phyloP scores from a whole-genome alignment of 2,797 vertebrate species.

The Staurois parvus region DNA sequence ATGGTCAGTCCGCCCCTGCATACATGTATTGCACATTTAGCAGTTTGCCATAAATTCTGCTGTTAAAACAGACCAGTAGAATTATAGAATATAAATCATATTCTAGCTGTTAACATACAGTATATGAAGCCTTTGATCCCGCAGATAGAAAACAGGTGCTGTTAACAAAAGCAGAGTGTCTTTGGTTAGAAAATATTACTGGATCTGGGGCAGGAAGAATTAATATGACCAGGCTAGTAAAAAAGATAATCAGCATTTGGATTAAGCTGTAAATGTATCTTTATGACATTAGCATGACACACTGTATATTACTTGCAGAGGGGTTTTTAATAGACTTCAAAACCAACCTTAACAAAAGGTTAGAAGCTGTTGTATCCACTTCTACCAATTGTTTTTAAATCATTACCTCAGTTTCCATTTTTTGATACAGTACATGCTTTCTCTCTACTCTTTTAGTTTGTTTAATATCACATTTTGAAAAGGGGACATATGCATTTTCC shows the following conservation, averaged over 20 bases:
- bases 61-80: no score
- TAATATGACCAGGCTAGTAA: slow-evolving; percentile 19
- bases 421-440: background rate
- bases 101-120: no score
- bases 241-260: slow-evolving; percentile 17
- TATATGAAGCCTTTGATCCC: background rate
- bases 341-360: slow-evolving; percentile 19
- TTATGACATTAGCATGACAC: slow-evolving; percentile 9
- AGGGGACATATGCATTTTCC: background rate
- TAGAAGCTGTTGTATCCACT: background rate
- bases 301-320: slow-evolving; percentile 22
- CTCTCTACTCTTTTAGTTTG: background rate
- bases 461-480: background rate
- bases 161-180: slow-evolving; percentile 2
- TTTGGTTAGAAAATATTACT: slow-evolving; percentile 1
- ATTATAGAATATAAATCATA: no score
- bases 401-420: background rate
- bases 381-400: background rate
- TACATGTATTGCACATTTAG: no score
- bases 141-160: no score
- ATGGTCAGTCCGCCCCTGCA: no score
- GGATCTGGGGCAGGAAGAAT: background rate
- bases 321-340: slow-evolving; percentile 21
- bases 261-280: slow-evolving; percentile 18
- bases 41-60: no score